Percentiles rank a stretch among this genome's conserved stretches.
phyloP scores from a whole-genome alignment of 2,888 invertebrate genomes.

The Capitulum mitella region DNA sequence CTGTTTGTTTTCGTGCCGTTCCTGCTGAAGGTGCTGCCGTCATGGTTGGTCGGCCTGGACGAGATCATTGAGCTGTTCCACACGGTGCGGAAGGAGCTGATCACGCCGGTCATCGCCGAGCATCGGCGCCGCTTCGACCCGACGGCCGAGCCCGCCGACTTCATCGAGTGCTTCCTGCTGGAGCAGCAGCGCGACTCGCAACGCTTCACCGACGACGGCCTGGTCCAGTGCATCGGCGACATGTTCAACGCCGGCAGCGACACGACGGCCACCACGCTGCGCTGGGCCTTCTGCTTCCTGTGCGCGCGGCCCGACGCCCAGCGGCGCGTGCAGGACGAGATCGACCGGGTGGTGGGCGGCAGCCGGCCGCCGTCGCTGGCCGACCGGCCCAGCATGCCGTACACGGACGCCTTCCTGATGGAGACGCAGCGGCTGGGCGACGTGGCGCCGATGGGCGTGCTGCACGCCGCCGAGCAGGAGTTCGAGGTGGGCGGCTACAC shows the following conservation, averaged over 20 bases:
- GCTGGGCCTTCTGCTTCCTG: constrained; percentile 27
- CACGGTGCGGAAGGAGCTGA: background rate
- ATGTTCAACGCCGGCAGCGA: constrained; percentile 28
- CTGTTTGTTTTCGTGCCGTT: background rate
- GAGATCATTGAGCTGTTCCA: background rate
- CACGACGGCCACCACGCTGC: constrained; percentile 26
- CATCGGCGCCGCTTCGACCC: constrained; percentile 24
- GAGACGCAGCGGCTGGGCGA: constrained; percentile 25
- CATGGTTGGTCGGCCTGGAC: background rate
- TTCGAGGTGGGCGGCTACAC: constrained; percentile 26
- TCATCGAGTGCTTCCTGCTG: constrained; percentile 35
- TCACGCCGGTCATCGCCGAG: background rate
- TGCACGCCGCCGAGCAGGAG: constrained; percentile 25
- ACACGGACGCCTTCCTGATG: constrained; percentile 24
- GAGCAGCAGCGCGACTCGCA: constrained; percentile 30
- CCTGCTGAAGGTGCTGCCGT: background rate
- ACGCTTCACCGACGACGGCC: constrained; percentile 1
- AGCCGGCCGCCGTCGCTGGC: background rate
- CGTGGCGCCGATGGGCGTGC: constrained; percentile 26
- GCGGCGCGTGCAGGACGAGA: constrained; percentile 1
- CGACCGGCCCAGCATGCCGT: constrained; percentile 20
- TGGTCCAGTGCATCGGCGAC: constrained; percentile 1
- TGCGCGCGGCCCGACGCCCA: constrained; percentile 4
- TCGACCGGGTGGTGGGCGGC: background rate
- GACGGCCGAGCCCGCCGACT: constrained; percentile 30